These are phyloP conservation scores for Patella depressa DNA, from an alignment of 2,888 invertebrate genomes.

Conservation along the genomic window DNA sequence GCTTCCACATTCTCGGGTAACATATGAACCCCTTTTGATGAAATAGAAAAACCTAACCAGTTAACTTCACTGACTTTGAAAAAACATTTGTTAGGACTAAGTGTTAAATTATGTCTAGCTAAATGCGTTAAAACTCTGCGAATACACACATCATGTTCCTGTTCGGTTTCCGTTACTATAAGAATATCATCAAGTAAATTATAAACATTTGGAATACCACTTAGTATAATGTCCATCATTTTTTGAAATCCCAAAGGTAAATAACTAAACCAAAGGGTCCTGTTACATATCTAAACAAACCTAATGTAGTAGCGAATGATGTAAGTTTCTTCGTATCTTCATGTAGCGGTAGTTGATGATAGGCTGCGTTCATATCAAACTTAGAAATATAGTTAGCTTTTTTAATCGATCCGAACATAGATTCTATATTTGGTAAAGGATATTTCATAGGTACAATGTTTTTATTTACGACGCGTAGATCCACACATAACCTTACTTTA, in stretches of 20 bases:
- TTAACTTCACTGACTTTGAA: too few species aligned
- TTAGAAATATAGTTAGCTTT: not conserved
- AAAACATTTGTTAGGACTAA: too few species aligned
- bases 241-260: not conserved
- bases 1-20: not conserved
- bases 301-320: not conserved
- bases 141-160: not conserved
- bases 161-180: not conserved
- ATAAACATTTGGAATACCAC: not conserved
- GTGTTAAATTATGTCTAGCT: too few species aligned
- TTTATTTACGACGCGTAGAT: not conserved
- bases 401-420: not conserved
- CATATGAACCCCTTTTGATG: not conserved
- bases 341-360: not conserved
- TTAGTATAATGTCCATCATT: not conserved
- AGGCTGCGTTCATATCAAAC: not conserved
- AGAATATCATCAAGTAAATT: not conserved
- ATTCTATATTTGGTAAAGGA: not conserved
- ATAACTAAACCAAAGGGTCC: not conserved
- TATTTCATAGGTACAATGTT: constrained; percentile 3
- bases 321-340: not conserved
- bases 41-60: too few species aligned
- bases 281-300: not conserved
- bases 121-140: not conserved
- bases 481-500: not conserved